Base-by-base conservation (phyloP, 2,113 vertebrate genomes). In the Pachyramphus minor region DNA sequence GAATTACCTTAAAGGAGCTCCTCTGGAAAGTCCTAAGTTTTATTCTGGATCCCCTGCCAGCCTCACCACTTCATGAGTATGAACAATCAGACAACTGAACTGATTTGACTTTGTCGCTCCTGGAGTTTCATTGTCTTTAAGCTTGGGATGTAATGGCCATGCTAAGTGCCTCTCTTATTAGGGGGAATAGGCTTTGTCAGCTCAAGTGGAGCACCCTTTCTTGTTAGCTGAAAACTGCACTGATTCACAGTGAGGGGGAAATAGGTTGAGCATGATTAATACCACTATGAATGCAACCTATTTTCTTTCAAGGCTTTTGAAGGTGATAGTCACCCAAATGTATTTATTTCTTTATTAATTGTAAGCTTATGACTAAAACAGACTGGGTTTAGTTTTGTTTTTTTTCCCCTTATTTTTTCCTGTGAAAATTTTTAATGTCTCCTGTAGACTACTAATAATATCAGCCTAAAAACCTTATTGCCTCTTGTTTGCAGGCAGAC, bases 41-140 rank as follows among this genome's bases (percentile, higher is more conserved):
- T 98, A 97, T 97, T 88, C 97, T 45, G 89, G 97, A 98, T 83
- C 97, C 98, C 98, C 98, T 96, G 96, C 98, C 96, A 97, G 97
- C 95, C 96, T 96, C 92, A 93, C 96, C 95, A 96, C 97, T 98
- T 98, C 96, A 92, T 95, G 97, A 97, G 97, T 97, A 97, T 96
- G 98, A 98, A 97, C 97, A 98, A 98, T 98, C 98, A 98, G 97
- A 98, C 98, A 98, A 98, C 98, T 98, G 98, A 98, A 98, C 96
- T 98, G 98, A 98, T 98, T 98, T 98, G 98, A 98, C 98, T 98
- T 97, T 89, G 94, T 97, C 93, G 87, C 97, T 98, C 98, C 98
- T 90, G 98, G 98, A 98, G 98, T 98, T 98, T 98, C 98, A 98
- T 97, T 98, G 98, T 98, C 94, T 96, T 89, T 97, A 98, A 98